Evolutionary conservation across 2,113 vertebrate species (phyloP), one percentile per base, ranked within the genome.

Genomic region (Hemibates koningsi): DNA sequence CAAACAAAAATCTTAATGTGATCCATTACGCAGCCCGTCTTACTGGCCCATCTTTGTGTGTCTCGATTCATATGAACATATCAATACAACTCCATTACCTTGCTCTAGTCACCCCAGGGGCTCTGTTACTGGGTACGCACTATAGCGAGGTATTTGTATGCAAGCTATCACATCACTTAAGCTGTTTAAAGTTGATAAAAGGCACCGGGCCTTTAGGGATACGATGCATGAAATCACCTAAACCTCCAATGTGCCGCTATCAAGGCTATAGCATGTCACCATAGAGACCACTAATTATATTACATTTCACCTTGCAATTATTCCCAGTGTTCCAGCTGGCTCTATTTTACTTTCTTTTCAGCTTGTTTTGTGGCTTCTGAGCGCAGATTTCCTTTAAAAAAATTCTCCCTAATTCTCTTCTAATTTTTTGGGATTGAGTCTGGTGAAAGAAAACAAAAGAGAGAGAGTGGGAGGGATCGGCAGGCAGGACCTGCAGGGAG

Each of bases 161-260:
- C 90, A 53, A 85, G 90, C 85, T 50, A 48, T 89, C 82, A 45
- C 93, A 88, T 90, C 82, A 41, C 93, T 86, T 90, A 90, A 91
- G 91, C 92, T 63, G 89, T 94, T 94, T 88, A 90, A 86, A 84
- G 85, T 81, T 92, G 93, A 92, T 91, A 86, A 90, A 92, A 84
- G 86, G 87, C 91, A 5, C 8, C 4, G 66, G 21, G 78, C 84
- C 66, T 76, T 4, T 3, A 50, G 85, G 89, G 90, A 88, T 14
- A 73, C 3, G 7, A 84, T 29, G 90, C 90, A 86, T 83, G 32
- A 95, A 91, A 91, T 92, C 84, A 82, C 88, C 45, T 78, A 78
- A 36, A 78, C 86, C 89, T 81, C 71, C 80, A 66, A 86, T 16
- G 54, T 82, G 8, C 52, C 88, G 11, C 82, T 68, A 71, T 82